These are phyloP conservation scores for Volucella zonaria DNA, from an alignment of 2,888 invertebrate species.

Conservation along the genomic window DNA sequence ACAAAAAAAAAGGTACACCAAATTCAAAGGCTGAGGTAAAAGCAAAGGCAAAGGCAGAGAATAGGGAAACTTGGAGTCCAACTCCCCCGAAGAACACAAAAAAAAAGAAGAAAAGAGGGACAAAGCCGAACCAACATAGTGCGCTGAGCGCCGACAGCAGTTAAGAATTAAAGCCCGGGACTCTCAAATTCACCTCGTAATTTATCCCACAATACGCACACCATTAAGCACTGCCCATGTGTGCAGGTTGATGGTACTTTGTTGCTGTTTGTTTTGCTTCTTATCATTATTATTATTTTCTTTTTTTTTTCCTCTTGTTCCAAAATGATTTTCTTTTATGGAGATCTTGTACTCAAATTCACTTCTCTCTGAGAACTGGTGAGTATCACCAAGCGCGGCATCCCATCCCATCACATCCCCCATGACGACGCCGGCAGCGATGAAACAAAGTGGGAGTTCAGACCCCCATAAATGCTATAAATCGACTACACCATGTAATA, in stretches of 20 bases:
- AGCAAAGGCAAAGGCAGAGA: background rate
- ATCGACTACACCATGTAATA: constrained; percentile 70
- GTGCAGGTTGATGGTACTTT: constrained; percentile 15
- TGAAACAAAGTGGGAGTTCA: constrained; percentile 57
- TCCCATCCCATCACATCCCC: constrained; percentile 9
- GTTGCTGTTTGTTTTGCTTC: too few species aligned
- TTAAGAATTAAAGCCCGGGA: constrained; percentile 60
- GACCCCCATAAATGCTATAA: constrained; percentile 66
- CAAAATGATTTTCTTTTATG: constrained; percentile 39
- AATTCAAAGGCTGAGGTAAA: constrained; percentile 12
- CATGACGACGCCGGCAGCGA: background rate
- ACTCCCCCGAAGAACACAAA: background rate
- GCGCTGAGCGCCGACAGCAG: constrained; percentile 37
- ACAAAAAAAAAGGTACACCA: constrained; percentile 7
- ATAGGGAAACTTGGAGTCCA: constrained; percentile 23
- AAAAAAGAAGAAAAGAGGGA: constrained; percentile 4
- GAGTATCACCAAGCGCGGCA: constrained; percentile 3
- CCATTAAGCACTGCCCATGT: constrained; percentile 10
- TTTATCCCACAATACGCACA: constrained; percentile 60
- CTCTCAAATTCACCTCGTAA: constrained; percentile 61
- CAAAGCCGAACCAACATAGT: background rate
- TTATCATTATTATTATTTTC: background rate
- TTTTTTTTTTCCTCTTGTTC: background rate
- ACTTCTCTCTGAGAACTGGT: constrained; percentile 32
- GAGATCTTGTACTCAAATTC: constrained; percentile 45